phyloP scores from a whole-genome alignment of 2,888 invertebrate species.

The Dynastes maya region DNA sequence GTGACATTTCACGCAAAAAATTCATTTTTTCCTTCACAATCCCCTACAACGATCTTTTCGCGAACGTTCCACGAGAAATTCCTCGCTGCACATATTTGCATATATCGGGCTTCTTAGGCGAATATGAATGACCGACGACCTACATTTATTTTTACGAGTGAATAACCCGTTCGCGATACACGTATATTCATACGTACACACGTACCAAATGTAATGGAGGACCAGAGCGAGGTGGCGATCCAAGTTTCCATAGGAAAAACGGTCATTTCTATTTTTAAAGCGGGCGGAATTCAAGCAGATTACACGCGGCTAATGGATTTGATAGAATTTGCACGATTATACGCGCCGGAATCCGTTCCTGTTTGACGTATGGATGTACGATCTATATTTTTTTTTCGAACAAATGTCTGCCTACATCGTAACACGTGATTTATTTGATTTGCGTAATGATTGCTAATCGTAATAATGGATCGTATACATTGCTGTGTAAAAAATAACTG shows the following conservation, averaged over 20 bases:
- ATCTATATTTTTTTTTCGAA: not conserved
- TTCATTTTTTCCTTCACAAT: too few relatives aligned
- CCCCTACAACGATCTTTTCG: too few relatives aligned
- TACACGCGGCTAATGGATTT: conserved; percentile 33
- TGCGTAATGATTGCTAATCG: not conserved
- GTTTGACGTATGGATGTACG: not conserved
- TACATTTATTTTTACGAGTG: conserved; percentile 35
- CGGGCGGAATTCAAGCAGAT: conserved; percentile 19
- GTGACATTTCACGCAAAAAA: too few relatives aligned
- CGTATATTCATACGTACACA: too few relatives aligned
- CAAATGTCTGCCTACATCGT: not conserved
- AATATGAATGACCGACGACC: conserved; percentile 38
- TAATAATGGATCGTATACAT: too few relatives aligned
- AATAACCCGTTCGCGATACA: conserved; percentile 3
- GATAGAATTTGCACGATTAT: conserved; percentile 26
- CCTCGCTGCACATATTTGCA: too few relatives aligned
- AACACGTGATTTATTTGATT: not conserved
- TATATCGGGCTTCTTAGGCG: conserved; percentile 8
- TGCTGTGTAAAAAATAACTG: too few relatives aligned
- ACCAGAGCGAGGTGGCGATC: not conserved
- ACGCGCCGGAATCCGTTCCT: not conserved
- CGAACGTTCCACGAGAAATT: too few relatives aligned
- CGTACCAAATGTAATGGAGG: not conserved
- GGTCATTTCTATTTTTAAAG: conserved; percentile 41
- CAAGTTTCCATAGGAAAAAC: conserved; percentile 27